Conservation (phyloP, 2,797 vertebrate genomes). For the Enteromius radiatus region DNA sequence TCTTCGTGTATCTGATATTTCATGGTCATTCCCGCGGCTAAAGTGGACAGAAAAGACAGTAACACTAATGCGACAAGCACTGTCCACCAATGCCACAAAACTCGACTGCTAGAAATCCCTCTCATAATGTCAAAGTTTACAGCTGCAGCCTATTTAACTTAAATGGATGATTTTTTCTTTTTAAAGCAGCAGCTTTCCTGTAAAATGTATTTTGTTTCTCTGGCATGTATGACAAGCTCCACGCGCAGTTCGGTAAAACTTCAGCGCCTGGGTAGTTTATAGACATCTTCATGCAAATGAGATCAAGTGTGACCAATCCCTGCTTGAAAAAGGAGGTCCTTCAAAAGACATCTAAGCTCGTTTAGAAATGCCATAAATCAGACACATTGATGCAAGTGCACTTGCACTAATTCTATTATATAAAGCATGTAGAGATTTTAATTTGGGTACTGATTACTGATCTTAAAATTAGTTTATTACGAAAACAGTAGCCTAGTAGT, state of each 20-base stretch:
- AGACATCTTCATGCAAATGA: slow-evolving; percentile 91
- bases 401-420: neutral
- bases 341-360: slow-evolving; percentile 69
- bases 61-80: slow-evolving; percentile 64
- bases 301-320: slow-evolving; percentile 77
- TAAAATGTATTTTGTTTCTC: slow-evolving; percentile 48
- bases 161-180: neutral
- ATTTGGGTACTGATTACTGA: neutral
- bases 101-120: slow-evolving; percentile 39
- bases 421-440: neutral
- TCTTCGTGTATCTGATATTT: slow-evolving; percentile 94
- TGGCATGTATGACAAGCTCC: slow-evolving; percentile 67
- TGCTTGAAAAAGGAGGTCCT: slow-evolving; percentile 69
- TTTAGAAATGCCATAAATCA: slow-evolving; percentile 77
- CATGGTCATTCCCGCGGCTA: slow-evolving; percentile 82
- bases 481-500: neutral
- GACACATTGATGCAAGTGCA: slow-evolving; percentile 62
- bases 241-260: slow-evolving; percentile 71
- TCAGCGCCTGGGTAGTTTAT: slow-evolving; percentile 83
- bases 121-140: slow-evolving; percentile 62
- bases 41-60: slow-evolving; percentile 65
- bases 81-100: slow-evolving; percentile 67
- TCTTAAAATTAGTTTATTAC: neutral
- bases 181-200: slow-evolving; percentile 10
- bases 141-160: slow-evolving; percentile 52